Evolutionary conservation across 1,140 invertebrate species (phyloP).

Genomic region (Papilio xuthus): DNA sequence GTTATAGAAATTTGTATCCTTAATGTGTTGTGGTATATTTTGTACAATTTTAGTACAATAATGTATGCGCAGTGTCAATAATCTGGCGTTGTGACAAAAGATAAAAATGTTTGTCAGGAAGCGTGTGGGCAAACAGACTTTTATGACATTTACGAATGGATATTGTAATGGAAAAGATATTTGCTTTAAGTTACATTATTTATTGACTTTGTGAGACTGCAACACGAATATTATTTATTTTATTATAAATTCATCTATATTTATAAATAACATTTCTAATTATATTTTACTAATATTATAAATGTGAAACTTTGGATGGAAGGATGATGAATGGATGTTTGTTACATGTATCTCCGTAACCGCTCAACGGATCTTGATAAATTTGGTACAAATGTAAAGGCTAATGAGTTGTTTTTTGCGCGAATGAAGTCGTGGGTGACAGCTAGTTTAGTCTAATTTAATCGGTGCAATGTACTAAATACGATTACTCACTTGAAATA

Average conservation of each 20-base stretch:
- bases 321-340: too few species aligned
- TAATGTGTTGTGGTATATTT: neutral
- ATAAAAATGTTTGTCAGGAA: constrained; percentile 18
- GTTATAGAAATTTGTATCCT: neutral
- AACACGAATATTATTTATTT: neutral
- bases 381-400: neutral
- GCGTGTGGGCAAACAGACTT: neutral
- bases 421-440: too few species aligned
- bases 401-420: too few species aligned
- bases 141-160: neutral
- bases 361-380: too few species aligned
- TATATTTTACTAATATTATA: neutral
- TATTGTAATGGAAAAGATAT: neutral
- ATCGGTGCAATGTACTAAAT: constrained; percentile 43
- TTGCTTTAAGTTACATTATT: neutral
- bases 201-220: neutral
- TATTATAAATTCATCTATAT: neutral
- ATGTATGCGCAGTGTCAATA: neutral
- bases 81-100: constrained; percentile 2
- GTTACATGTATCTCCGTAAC: too few species aligned
- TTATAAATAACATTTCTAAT: too few species aligned
- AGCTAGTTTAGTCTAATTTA: neutral
- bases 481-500: constrained; percentile 68
- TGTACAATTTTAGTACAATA: neutral
- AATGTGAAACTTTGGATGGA: too few species aligned